phyloP scores from a whole-genome alignment of 1,140 invertebrate species.

The Camponotus floridanus region DNA sequence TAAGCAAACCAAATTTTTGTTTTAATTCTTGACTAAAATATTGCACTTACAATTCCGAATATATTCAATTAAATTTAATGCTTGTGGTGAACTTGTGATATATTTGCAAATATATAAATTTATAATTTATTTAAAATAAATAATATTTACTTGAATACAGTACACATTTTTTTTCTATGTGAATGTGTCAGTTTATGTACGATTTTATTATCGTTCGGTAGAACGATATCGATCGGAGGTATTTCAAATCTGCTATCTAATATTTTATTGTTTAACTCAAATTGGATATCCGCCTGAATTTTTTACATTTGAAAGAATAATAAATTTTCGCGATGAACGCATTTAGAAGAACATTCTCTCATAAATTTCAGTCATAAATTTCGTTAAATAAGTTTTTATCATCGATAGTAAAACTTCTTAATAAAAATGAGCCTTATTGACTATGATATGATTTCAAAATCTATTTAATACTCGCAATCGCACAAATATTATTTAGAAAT shows the following conservation, averaged over 20 bases:
- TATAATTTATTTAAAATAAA: too few relatives aligned
- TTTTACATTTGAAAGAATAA: background rate
- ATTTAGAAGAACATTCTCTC: background rate
- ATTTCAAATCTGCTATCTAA: background rate
- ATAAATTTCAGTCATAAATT: background rate
- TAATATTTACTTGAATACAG: too few relatives aligned
- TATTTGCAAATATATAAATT: too few relatives aligned
- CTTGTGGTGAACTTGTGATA: too few relatives aligned
- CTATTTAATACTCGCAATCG: too few relatives aligned
- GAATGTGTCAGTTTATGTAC: background rate
- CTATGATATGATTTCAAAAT: too few relatives aligned
- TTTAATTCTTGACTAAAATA: too few relatives aligned
- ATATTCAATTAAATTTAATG: too few relatives aligned
- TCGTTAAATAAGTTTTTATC: background rate
- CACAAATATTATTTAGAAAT: too few relatives aligned
- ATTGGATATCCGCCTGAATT: background rate
- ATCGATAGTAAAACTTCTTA: background rate
- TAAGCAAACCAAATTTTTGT: too few relatives aligned
- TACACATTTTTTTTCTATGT: too few relatives aligned
- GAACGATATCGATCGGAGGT: constrained; percentile 20
- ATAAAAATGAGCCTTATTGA: background rate
- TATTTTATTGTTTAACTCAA: background rate
- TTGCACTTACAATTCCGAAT: too few relatives aligned
- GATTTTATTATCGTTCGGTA: background rate
- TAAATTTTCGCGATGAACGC: background rate